Evolutionary conservation across 1,140 invertebrate species (phyloP).

Genomic region (Aphelenchoides avenae): DNA sequence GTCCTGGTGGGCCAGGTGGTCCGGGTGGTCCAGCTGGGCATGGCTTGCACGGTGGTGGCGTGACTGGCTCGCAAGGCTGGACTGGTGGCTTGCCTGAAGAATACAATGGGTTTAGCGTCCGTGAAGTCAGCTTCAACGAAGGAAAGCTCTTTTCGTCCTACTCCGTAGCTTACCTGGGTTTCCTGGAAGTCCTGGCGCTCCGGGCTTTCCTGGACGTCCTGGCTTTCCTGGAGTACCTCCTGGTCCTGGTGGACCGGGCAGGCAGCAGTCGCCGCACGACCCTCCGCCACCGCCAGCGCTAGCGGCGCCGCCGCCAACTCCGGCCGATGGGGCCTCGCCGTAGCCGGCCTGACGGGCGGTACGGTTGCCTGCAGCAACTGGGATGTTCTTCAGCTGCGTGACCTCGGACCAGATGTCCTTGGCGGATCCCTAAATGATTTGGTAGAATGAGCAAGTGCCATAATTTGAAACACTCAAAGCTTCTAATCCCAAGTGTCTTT

Average conservation of each 20-base stretch:
- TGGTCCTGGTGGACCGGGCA: conserved; percentile 39
- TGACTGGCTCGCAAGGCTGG: conserved; percentile 39
- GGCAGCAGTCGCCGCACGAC: conserved; percentile 42
- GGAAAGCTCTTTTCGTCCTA: background rate
- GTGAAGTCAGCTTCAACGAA: no score
- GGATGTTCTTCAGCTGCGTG: conserved; percentile 50
- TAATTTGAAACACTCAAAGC: no score
- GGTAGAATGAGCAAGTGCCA: no score
- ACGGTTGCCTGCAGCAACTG: conserved; percentile 42
- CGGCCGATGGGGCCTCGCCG: conserved; percentile 28
- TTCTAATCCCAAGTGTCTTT: no score
- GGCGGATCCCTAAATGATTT: conserved; percentile 58
- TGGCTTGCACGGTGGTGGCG: conserved; percentile 39
- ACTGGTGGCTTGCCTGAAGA: conserved; percentile 33
- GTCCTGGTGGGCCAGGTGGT: conserved; percentile 23
- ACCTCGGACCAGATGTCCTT: conserved; percentile 59
- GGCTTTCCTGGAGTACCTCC: conserved; percentile 41
- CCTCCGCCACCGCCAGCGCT: conserved; percentile 35
- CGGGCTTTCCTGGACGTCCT: conserved; percentile 35
- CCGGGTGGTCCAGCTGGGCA: conserved; percentile 33
- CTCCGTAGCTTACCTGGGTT: conserved; percentile 29
- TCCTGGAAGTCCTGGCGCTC: conserved; percentile 33
- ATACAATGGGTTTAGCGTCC: no score
- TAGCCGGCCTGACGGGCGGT: conserved; percentile 51
- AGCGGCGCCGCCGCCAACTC: conserved; percentile 25